Percentiles rank a stretch among this genome's conserved stretches.
phyloP scores from a whole-genome alignment of 2,797 vertebrate species.

The Fundulus diaphanus region DNA sequence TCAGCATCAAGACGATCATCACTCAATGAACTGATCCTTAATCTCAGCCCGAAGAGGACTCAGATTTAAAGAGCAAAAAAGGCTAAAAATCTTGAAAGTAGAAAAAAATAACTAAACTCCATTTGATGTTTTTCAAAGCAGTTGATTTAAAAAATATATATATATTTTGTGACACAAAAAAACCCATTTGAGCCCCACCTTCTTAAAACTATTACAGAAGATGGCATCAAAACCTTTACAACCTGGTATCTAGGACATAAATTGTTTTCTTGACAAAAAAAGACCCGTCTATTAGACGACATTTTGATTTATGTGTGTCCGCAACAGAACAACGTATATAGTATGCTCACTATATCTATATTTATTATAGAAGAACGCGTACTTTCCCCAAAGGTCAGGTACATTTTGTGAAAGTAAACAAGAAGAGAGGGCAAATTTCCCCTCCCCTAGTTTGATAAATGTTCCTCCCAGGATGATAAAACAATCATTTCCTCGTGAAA shows the following conservation, averaged over 20 bases:
- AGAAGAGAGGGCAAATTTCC: neutral
- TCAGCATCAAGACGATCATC: too few relatives aligned
- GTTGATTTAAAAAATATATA: neutral
- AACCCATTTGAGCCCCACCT: neutral
- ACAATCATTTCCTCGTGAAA: neutral
- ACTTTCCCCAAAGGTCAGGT: neutral
- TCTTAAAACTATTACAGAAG: neutral
- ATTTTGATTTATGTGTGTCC: neutral
- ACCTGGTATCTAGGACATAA: too few relatives aligned
- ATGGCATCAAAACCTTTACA: neutral
- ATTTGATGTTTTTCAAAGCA: neutral
- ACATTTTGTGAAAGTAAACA: neutral
- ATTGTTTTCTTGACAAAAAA: too few relatives aligned
- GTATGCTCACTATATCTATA: too few relatives aligned
- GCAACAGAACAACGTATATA: too few relatives aligned
- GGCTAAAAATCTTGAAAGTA: neutral
- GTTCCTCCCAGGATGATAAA: neutral
- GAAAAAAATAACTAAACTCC: neutral
- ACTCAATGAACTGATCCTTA: too few relatives aligned
- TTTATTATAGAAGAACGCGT: too few relatives aligned
- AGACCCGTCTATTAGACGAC: neutral
- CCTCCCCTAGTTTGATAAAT: neutral
- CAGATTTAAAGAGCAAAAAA: neutral
- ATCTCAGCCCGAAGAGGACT: neutral
- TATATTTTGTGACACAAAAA: neutral